A percentile compares a stretch with the other conserved stretches of the same genome.
phyloP scores from a whole-genome alignment of 2,888 invertebrate species.

The Scaptomyza polygonia region DNA sequence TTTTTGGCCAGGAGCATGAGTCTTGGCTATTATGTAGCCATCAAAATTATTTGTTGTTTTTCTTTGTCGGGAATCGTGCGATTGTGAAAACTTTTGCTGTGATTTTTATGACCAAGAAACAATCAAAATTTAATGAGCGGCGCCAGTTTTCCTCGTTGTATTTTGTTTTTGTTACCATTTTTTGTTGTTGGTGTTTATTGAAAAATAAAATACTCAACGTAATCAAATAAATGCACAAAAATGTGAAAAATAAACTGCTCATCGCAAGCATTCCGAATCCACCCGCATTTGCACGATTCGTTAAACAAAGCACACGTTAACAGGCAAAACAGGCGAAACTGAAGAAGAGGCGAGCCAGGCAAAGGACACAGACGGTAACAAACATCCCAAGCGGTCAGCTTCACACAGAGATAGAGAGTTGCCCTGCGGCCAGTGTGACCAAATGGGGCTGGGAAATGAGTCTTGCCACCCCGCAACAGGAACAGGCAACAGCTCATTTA shows the following conservation, averaged over 20 bases:
- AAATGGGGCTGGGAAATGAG: constrained; percentile 30
- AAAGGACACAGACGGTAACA: constrained; percentile 11
- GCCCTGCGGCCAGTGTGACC: constrained; percentile 49
- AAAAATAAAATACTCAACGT: constrained; percentile 71
- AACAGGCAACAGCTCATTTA: constrained; percentile 51
- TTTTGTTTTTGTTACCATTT: too few species aligned
- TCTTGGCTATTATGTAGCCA: constrained; percentile 73
- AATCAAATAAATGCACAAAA: constrained; percentile 75
- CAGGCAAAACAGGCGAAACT: background rate
- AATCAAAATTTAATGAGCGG: constrained; percentile 80
- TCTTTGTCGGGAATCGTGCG: constrained; percentile 46
- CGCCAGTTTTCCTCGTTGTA: constrained; percentile 57
- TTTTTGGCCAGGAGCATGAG: constrained; percentile 27
- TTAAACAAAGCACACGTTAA: constrained; percentile 85
- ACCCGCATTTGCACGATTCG: constrained; percentile 85
- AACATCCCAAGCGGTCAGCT: constrained; percentile 54
- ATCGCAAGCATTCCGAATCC: constrained; percentile 22
- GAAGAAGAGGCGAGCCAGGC: constrained; percentile 5
- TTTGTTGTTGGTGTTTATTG: constrained; percentile 59
- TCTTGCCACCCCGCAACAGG: constrained; percentile 3
- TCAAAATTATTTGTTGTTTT: constrained; percentile 75
- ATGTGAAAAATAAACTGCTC: constrained; percentile 70
- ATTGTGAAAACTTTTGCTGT: constrained; percentile 70
- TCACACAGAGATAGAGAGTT: constrained; percentile 9
- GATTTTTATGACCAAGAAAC: constrained; percentile 73